Conservation (phyloP, 2,113 vertebrate species). For the Haemorhous mexicanus region DNA sequence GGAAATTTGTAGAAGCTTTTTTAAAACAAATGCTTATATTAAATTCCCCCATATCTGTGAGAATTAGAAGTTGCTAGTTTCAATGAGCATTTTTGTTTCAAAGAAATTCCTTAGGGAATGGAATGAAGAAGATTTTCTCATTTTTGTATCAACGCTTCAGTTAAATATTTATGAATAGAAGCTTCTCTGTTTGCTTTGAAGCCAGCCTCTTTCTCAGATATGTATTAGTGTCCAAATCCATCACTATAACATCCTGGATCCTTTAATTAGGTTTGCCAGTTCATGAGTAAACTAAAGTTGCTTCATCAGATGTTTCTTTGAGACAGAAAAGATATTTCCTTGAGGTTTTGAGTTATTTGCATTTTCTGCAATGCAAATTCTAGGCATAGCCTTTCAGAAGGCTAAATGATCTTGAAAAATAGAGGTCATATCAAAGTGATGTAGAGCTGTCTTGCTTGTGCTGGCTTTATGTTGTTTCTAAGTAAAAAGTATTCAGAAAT, state of each 20-base stretch:
- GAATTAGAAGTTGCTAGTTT: neutral
- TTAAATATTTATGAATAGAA: slow-evolving; percentile 40
- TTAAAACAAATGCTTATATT: neutral
- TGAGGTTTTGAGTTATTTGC: neutral
- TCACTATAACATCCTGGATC: neutral
- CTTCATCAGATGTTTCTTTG: neutral
- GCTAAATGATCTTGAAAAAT: slow-evolving; percentile 10
- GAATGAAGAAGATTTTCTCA: neutral
- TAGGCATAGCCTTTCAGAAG: neutral
- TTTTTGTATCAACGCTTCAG: neutral
- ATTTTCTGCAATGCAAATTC: slow-evolving; percentile 14
- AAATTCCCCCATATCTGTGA: neutral
- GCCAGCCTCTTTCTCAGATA: slow-evolving; percentile 7
- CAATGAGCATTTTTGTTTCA: neutral
- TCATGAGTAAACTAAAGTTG: neutral
- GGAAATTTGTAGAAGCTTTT: neutral
- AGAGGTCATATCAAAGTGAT: neutral
- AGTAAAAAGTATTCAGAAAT: neutral
- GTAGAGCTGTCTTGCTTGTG: neutral
- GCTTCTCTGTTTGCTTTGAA: slow-evolving; percentile 17
- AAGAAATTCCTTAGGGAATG: neutral
- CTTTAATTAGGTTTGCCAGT: neutral
- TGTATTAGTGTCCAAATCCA: neutral
- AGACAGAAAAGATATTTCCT: neutral
- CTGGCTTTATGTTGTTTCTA: neutral